These are phyloP conservation scores for Gonatopus flavifemur DNA, from an alignment of 1,140 invertebrate species.

Conservation along the genomic window DNA sequence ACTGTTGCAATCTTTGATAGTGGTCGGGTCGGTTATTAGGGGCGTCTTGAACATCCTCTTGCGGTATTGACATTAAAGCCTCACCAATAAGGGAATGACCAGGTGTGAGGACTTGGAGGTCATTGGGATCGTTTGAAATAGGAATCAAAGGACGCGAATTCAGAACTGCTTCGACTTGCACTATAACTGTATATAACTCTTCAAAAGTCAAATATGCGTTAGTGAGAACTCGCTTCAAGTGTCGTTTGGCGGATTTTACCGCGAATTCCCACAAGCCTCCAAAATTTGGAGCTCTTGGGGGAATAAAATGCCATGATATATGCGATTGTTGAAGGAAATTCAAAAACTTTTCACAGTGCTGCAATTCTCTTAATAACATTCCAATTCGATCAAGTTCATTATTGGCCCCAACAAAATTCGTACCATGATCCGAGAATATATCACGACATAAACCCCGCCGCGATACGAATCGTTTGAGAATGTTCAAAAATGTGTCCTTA, in stretches of 20 bases:
- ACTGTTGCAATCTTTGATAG: not conserved
- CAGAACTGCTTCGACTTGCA: constrained; percentile 22
- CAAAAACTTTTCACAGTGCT: not conserved
- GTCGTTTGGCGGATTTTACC: constrained; percentile 24
- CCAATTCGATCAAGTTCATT: not conserved
- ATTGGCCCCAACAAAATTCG: constrained; percentile 18
- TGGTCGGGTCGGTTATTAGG: not conserved
- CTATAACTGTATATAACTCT: constrained; percentile 19
- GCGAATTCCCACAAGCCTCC: too few relatives aligned
- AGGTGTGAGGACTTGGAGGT: constrained; percentile 32
- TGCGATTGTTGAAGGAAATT: not conserved
- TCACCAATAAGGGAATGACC: constrained; percentile 33
- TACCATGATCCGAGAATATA: constrained; percentile 40
- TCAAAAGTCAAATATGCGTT: constrained; percentile 17
- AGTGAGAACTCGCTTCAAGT: constrained; percentile 21
- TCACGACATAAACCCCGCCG: constrained; percentile 37
- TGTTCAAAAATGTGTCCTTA: constrained; percentile 24
- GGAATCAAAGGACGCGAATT: too few relatives aligned
- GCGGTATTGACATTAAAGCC: not conserved
- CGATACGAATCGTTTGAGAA: constrained; percentile 28
- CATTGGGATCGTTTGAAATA: too few relatives aligned
- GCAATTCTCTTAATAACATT: not conserved
- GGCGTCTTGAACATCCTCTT: not conserved
- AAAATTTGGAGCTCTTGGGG: constrained; percentile 16
- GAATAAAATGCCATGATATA: constrained; percentile 17